Conservation (phyloP, 2,797 vertebrate species). For the Pseudocheirus occidentalis region DNA sequence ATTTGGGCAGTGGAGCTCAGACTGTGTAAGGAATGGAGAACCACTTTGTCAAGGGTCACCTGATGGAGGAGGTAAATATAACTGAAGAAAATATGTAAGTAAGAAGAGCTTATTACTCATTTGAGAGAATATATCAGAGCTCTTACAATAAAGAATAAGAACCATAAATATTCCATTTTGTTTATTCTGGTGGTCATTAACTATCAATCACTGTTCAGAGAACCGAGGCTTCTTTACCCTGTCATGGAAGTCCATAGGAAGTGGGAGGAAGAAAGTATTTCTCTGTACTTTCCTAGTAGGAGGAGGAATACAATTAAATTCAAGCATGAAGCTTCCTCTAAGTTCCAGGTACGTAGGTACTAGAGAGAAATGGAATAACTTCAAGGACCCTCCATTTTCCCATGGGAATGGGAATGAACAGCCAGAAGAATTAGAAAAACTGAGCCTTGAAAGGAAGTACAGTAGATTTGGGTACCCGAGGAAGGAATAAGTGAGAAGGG, state of each 20-base stretch:
- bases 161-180: background rate
- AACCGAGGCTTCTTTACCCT: background rate
- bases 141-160: slow-evolving; percentile 47
- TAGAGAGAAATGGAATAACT: background rate
- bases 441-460: no score
- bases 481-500: no score
- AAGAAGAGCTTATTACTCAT: slow-evolving; percentile 7
- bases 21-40: background rate
- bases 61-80: background rate
- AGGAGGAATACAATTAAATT: background rate
- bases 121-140: background rate
- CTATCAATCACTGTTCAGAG: background rate
- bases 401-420: background rate
- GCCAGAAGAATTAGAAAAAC: no score
- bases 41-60: slow-evolving; percentile 11
- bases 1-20: background rate
- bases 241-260: background rate
- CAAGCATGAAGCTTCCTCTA: background rate
- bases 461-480: no score
- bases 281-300: background rate
- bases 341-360: background rate
- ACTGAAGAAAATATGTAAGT: background rate
- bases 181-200: background rate
- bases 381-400: no score
- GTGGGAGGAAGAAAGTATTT: background rate